Base-by-base conservation (phyloP, 2,797 vertebrate species). In the Rhincodon typus region DNA sequence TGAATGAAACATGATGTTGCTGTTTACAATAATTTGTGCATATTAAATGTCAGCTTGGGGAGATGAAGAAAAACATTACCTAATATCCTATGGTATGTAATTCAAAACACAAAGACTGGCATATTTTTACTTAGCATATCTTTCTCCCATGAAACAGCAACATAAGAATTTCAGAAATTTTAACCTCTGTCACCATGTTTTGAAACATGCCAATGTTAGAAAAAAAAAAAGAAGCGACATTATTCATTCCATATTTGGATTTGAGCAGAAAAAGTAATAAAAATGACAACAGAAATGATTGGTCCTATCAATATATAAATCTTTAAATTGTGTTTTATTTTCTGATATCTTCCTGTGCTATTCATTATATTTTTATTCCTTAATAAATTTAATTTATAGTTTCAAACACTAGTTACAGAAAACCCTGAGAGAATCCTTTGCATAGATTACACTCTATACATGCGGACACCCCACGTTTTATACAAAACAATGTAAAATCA, bases 221-320 rank as follows among this genome's bases (percentile, higher is more conserved):
- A 67, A 69, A 93, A 93, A 67, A 62, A 93, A 93, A 25, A 93
- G 67, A 62, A 91, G 90, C 25, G 62, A 93, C 90, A 69, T 69
- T 93, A 93, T 69, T n/a, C n/a, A 93, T 93, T 93, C 90, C 66
- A 93, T 93, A 69, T 93, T 67, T 93, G 62, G 90, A 93, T 93
- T 69, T 93, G n/a, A 69, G 69, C 34, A 42, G n/a, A 69, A 93
- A 42, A 38, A 46, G 23, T 23, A 8, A 8, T 23, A 93, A 84
- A 69, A 93, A 42, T 4, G 8, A 25, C 34, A 67, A n/a, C 15
- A 66, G 30, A 62, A 90, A 66, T 62, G 30, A 34, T 17, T 53
- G 30, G 87, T 15, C 34, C 34, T 25, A 42, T 46, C 82, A 84
- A 84, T 12, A 67, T 13, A 42, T 69, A n/a, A 34, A n/a, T 19